Base-by-base conservation (phyloP, 2,797 vertebrate species). In the Coranthus polyacanthus region DNA sequence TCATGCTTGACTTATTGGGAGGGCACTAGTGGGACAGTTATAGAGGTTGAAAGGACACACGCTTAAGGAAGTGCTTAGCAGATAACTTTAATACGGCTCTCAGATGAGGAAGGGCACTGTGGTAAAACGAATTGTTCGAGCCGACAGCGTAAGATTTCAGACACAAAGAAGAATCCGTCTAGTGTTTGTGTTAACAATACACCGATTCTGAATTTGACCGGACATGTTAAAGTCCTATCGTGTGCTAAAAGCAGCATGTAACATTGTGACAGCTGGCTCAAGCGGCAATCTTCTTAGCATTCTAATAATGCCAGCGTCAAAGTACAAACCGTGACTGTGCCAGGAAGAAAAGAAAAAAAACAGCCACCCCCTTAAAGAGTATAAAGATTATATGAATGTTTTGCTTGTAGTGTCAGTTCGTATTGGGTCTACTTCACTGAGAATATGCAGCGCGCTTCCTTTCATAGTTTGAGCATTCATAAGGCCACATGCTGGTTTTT, bases 1-100 rank as follows among this genome's bases (percentile, higher is more conserved):
- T 89, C 72, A 89, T 70, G 79, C 68, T 75, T 79, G 80, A 86
- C 65, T 87, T 86, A 86, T 79, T 75, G 67, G 50, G 62, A 86
- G 68, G 74, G 70, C 68, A 76, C 61, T 18, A 16, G 51, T 81
- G 69, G 67, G 78, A 81, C 56, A 3, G 52, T 77, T 75, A 64
- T 59, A 60, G 65, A 80, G 74, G 73, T 44, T 69, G 32, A 78
- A 87, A 85, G 79, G 83, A 87, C 84, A 80, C 64, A 38, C 5
- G 2, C 24, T 12, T 20, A 58, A 70, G 63, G 13, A 78, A 74
- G 59, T 22, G 29, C 73, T 79, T 75, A 58, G 36, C 18, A 52
- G 47, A 67, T 6, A 74, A 58, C 45, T 73, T 79, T 60, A 64
- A 55, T 65, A 45, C 32, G 53, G 70, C 37, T 24, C 50, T 72